phyloP scores from a whole-genome alignment of 2,797 vertebrate genomes.

The Champsocephalus gunnari region DNA sequence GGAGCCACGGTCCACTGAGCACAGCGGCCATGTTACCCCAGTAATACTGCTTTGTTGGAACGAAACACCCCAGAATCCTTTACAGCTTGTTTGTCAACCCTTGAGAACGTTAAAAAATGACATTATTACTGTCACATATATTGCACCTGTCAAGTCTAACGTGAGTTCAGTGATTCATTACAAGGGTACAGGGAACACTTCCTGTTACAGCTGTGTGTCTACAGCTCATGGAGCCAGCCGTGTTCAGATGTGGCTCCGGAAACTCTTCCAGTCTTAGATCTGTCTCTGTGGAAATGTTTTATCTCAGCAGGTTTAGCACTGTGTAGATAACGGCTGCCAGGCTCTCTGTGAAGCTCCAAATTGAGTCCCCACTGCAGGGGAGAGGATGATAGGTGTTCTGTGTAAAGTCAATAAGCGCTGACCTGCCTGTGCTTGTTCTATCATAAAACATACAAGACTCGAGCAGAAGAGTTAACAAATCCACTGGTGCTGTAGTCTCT shows the following conservation, averaged over 20 bases:
- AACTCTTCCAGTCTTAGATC: neutral
- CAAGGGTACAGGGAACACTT: slow-evolving; percentile 9
- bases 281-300: slow-evolving; percentile 20
- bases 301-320: slow-evolving; percentile 24
- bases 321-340: slow-evolving; percentile 16
- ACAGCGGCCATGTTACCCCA: slow-evolving; percentile 29
- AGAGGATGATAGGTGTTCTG: slow-evolving; percentile 26
- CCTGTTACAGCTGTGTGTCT: neutral
- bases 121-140: slow-evolving; percentile 19
- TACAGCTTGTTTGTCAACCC: slow-evolving; percentile 35
- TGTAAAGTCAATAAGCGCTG: slow-evolving; percentile 48
- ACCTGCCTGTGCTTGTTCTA: slow-evolving; percentile 22
- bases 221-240: slow-evolving; percentile 1
- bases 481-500: neutral
- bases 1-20: slow-evolving; percentile 29
- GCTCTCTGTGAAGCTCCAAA: slow-evolving; percentile 40
- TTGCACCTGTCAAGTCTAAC: slow-evolving; percentile 2
- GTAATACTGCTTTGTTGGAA: neutral
- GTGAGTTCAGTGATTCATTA: slow-evolving; percentile 36
- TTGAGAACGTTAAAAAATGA: neutral
- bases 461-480: slow-evolving; percentile 25
- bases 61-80: slow-evolving; percentile 5
- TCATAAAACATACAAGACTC: neutral
- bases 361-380: slow-evolving; percentile 36
- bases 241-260: neutral